Conservation (phyloP, 2,888 invertebrate species). For the Aphelenchoides bicaudatus region DNA sequence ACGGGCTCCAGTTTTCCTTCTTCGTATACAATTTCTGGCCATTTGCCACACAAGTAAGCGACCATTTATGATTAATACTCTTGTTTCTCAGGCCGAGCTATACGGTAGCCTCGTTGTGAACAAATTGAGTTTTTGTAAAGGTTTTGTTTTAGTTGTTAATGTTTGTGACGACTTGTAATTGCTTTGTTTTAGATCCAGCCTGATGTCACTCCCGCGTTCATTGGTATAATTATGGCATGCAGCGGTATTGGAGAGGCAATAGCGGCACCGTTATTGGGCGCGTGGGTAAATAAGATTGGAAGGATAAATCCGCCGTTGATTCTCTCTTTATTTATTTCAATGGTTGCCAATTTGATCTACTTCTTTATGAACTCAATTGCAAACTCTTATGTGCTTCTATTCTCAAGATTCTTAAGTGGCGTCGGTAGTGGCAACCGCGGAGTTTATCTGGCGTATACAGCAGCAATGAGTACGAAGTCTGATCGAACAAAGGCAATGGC, state of each 20-base stretch:
- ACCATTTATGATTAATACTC: slow-evolving; percentile 2
- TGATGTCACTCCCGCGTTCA: slow-evolving; percentile 31
- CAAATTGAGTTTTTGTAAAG: no score
- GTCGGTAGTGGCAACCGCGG: slow-evolving; percentile 35
- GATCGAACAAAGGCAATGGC: slow-evolving; percentile 38
- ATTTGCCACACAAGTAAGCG: slow-evolving; percentile 40
- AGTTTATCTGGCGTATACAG: slow-evolving; percentile 35
- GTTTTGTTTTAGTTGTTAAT: no score
- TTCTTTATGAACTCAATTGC: slow-evolving; percentile 33
- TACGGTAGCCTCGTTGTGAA: background rate
- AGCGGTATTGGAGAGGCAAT: slow-evolving; percentile 41
- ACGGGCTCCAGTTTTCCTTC: slow-evolving; percentile 41
- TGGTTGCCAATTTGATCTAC: slow-evolving; percentile 33
- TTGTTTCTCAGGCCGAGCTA: background rate
- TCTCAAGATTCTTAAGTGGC: slow-evolving; percentile 37
- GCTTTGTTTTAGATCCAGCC: slow-evolving; percentile 35
- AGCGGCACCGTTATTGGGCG: slow-evolving; percentile 37
- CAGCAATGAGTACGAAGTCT: slow-evolving; percentile 25
- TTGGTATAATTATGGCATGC: slow-evolving; percentile 31
- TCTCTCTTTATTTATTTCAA: slow-evolving; percentile 27
- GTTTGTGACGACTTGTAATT: background rate
- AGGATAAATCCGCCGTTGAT: slow-evolving; percentile 31
- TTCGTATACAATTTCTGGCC: slow-evolving; percentile 47
- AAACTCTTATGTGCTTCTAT: slow-evolving; percentile 21
- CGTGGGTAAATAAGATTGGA: slow-evolving; percentile 28